Evolutionary conservation across 2,888 invertebrate species (phyloP).

Genomic region (Aphidius colemani): DNA sequence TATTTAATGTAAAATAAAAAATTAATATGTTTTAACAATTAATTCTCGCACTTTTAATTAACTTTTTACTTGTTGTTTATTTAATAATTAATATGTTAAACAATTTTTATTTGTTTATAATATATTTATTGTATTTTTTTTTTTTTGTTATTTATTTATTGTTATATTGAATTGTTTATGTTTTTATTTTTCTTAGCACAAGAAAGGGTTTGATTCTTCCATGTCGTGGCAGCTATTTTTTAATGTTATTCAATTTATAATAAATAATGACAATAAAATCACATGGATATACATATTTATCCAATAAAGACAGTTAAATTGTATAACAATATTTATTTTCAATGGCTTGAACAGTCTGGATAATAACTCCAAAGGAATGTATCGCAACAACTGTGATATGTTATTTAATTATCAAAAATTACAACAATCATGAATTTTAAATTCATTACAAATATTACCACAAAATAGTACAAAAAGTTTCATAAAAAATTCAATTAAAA

Average conservation of each 20-base stretch:
- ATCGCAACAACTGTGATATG: constrained; percentile 22
- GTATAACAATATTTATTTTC: constrained; percentile 6
- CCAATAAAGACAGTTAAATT: constrained; percentile 5
- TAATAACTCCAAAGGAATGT: constrained; percentile 25
- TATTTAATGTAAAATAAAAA: background rate
- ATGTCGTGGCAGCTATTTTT: constrained; percentile 27
- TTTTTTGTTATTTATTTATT: background rate
- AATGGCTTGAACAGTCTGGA: constrained; percentile 11
- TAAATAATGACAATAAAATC: constrained; percentile 15
- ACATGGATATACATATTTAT: constrained; percentile 20
- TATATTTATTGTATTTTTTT: background rate
- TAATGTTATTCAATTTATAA: background rate
- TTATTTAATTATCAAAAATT: constrained; percentile 13
- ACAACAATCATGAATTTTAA: constrained; percentile 2
- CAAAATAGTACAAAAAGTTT: too few relatives aligned
- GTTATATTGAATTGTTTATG: background rate
- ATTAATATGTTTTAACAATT: background rate
- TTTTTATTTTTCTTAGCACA: background rate
- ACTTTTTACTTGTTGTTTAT: background rate
- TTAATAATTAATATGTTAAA: background rate
- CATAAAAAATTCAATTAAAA: too few relatives aligned
- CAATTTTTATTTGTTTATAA: background rate
- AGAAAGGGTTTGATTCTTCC: constrained; percentile 22
- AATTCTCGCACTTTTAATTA: background rate
- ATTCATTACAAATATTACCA: constrained; percentile 2